Base-by-base conservation (phyloP, 2,113 vertebrate genomes). In the Peromyscus maniculatus region DNA sequence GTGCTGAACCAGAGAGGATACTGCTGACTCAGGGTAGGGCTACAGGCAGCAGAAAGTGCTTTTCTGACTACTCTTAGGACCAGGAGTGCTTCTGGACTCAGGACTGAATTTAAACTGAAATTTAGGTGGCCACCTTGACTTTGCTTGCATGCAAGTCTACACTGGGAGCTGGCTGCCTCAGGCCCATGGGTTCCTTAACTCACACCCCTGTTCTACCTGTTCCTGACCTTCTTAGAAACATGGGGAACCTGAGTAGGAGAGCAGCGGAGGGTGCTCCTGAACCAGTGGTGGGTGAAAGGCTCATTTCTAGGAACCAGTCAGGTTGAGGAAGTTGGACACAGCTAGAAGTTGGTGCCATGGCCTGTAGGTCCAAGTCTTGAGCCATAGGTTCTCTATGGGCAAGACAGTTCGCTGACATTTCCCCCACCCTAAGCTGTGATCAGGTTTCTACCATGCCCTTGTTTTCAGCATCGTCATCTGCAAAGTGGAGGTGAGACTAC, bases 401-500 rank as follows among this genome's bases (percentile, higher is more conserved):
- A 75, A 72, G 26, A 5, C 39, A 15, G 33, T 17, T 2, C 0
- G 36, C 67, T 57, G 87, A 31, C 22, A 13, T 69, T 43, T 6
- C 46, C 69, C 46, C 17, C 19, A 6, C 52, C 64, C 12, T 1
- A 57, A 26, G 46, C 72, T 36, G 5, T 7, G 5, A 10, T 11
- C 43, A 24, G 7, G 22, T 5, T 69, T 77, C 49, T 15, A n/a
- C 36, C 7, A 1, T 33, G 91, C 26, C 36, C 57, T 91, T 39
- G 1, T 71, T 21, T 64, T 55, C 19, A 46, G 39, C 77, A 43
- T 89, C 5, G 7, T 67, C 43, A 0, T 79, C 57, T 74, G 78
- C 24, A 1, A 16, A 19, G 17, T 31, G 22, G 46, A 66, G 66
- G 5, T 7, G 24, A 49, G 26, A 3, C 8, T 12, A 0, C 8